Evolutionary conservation across 2,888 invertebrate species (phyloP).

Genomic region (Mayetiola destructor): DNA sequence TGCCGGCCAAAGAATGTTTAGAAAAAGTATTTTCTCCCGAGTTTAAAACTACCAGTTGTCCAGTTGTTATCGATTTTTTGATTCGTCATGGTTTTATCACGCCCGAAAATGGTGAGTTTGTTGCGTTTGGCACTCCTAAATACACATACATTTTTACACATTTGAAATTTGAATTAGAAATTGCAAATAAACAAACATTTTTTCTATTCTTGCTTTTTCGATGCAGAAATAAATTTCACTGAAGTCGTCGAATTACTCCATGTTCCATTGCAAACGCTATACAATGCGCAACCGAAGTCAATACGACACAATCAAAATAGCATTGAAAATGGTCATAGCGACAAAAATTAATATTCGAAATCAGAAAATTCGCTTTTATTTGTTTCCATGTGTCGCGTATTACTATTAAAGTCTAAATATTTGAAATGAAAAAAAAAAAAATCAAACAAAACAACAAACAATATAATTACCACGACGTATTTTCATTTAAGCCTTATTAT

Average conservation of each 20-base stretch:
- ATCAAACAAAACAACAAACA: no score
- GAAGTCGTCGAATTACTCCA: conserved; percentile 75
- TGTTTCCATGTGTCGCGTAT: no score
- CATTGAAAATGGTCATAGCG: conserved; percentile 14
- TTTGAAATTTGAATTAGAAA: no score
- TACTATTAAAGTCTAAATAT: no score
- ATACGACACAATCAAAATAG: background rate
- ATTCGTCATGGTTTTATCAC: conserved; percentile 81
- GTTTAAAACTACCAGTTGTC: conserved; percentile 88
- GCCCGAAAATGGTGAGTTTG: conserved; percentile 64
- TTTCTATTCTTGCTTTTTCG: background rate
- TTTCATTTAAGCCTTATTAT: no score
- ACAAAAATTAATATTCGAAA: background rate
- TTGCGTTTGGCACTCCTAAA: conserved; percentile 7
- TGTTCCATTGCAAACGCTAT: conserved; percentile 73
- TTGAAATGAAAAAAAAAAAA: no score
- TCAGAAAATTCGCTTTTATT: no score
- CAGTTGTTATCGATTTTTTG: conserved; percentile 81
- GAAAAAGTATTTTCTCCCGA: conserved; percentile 67
- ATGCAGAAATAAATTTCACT: conserved; percentile 69
- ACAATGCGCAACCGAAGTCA: conserved; percentile 35
- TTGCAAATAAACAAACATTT: background rate
- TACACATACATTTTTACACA: no score
- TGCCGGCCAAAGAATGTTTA: conserved; percentile 68
- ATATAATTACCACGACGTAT: no score